Percentiles rank a stretch among this genome's conserved stretches.
These are phyloP conservation scores for Colaptes auratus DNA, from an alignment of 2,113 vertebrate genomes.

Conservation along the genomic window DNA sequence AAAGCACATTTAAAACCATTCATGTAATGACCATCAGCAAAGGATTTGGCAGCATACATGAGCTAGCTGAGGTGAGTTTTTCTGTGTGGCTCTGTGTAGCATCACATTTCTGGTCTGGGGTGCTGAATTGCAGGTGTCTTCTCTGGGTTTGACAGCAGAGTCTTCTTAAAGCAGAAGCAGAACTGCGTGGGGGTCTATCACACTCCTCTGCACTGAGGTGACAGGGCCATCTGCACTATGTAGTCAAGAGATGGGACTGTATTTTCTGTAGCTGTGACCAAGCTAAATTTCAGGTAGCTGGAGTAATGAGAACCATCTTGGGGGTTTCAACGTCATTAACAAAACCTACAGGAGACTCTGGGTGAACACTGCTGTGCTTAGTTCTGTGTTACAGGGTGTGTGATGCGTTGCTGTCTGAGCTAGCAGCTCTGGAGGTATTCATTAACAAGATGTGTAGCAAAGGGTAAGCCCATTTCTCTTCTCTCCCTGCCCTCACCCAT, in stretches of 20 bases:
- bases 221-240: fast-evolving
- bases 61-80: background rate
- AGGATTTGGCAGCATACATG: background rate
- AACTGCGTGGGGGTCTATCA: background rate
- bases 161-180: background rate
- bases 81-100: background rate
- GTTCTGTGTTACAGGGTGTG: background rate
- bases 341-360: background rate
- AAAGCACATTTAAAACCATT: background rate
- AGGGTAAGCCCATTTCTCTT: background rate
- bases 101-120: background rate
- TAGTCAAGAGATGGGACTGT: background rate
- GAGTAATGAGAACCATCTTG: background rate
- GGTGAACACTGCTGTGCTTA: background rate
- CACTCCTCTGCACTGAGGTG: background rate
- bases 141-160: background rate
- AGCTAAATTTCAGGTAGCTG: background rate
- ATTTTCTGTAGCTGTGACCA: background rate
- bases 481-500: background rate
- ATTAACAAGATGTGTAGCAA: background rate
- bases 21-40: background rate
- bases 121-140: background rate
- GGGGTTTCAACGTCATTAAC: background rate
- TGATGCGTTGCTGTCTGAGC: background rate
- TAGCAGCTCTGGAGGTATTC: background rate